Conservation (phyloP, 2,888 invertebrate genomes). For the Hydraecia micacea region DNA sequence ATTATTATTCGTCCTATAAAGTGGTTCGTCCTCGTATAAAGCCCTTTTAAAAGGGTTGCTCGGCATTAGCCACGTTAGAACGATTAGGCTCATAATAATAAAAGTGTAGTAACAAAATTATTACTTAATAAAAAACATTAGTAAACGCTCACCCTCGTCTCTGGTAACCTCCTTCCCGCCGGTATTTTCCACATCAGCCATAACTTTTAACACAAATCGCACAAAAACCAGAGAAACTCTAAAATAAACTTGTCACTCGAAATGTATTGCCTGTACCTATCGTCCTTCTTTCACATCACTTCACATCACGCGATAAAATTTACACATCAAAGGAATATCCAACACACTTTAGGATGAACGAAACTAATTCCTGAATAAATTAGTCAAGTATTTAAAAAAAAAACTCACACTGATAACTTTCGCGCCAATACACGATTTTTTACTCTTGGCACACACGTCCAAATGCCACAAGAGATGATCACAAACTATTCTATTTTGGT, state of each 20-base stretch:
- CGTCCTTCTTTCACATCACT: constrained; percentile 73
- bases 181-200: constrained; percentile 73
- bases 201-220: constrained; percentile 60
- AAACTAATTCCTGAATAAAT: constrained; percentile 33
- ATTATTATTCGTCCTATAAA: background rate
- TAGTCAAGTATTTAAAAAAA: constrained; percentile 45
- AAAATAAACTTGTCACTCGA: constrained; percentile 66
- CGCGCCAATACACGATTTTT: constrained; percentile 73
- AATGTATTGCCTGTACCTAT: constrained; percentile 69
- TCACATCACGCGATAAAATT: constrained; percentile 55
- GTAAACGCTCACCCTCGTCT: constrained; percentile 57
- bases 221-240: constrained; percentile 61
- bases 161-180: constrained; percentile 62
- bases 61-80: too few relatives aligned
- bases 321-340: constrained; percentile 43
- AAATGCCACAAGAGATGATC: constrained; percentile 75
- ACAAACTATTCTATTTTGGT: constrained; percentile 87
- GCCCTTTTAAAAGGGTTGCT: too few relatives aligned
- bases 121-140: background rate
- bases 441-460: constrained; percentile 77
- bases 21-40: background rate
- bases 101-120: background rate
- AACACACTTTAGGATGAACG: constrained; percentile 30
- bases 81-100: background rate
- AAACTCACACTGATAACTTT: constrained; percentile 66